Conservation (phyloP, 2,888 invertebrate species). For the Noctuana brunneofusca region DNA sequence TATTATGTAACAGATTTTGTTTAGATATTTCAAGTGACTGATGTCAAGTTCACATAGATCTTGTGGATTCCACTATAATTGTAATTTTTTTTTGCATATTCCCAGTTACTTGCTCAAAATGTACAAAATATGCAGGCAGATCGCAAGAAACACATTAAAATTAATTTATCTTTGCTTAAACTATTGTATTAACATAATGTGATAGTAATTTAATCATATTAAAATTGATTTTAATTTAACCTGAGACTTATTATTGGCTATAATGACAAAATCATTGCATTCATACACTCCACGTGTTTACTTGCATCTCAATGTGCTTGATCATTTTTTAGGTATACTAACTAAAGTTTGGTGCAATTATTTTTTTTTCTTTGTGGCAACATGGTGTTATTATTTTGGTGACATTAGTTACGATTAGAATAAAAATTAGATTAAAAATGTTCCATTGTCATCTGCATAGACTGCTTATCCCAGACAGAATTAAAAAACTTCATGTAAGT, state of each 20-base stretch:
- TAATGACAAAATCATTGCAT: too few relatives aligned
- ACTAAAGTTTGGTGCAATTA: too few relatives aligned
- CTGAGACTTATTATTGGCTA: conserved; percentile 4
- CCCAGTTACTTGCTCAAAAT: conserved; percentile 36
- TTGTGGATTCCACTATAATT: neutral
- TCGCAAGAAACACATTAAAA: conserved; percentile 8
- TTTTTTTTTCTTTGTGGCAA: too few relatives aligned
- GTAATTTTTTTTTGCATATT: conserved; percentile 27
- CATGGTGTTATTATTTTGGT: too few relatives aligned
- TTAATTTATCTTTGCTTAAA: conserved; percentile 26
- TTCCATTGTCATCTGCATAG: too few relatives aligned
- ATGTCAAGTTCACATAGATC: neutral
- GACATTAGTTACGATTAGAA: too few relatives aligned
- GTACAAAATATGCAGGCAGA: conserved; percentile 25
- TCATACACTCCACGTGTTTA: too few relatives aligned
- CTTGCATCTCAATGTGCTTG: too few relatives aligned
- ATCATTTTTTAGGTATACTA: too few relatives aligned
- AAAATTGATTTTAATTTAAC: conserved; percentile 21
- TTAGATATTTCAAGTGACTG: conserved; percentile 4
- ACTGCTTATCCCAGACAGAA: too few relatives aligned
- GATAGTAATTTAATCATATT: conserved; percentile 34
- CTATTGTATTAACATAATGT: conserved; percentile 33
- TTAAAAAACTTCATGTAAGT: too few relatives aligned
- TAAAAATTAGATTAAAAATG: too few relatives aligned
- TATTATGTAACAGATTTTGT: neutral